phyloP scores from a whole-genome alignment of 2,797 vertebrate genomes.

The Karalla daura region DNA sequence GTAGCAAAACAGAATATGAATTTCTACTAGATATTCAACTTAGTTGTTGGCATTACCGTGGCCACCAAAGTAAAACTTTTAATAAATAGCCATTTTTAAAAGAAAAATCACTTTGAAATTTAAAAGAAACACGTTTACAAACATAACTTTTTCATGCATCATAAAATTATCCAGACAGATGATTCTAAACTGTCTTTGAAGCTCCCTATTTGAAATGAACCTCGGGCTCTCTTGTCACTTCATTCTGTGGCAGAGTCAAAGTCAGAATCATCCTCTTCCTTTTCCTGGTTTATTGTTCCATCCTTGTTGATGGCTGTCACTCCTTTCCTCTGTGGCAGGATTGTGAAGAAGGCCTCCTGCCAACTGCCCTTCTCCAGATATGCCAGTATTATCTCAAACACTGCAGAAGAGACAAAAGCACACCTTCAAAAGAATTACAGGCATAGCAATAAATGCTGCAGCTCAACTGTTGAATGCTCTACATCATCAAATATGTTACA shows the following conservation, averaged over 20 bases:
- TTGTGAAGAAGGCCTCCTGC: constrained; percentile 95
- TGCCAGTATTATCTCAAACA: constrained; percentile 96
- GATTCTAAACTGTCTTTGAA: background rate
- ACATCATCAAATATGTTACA: too few species aligned
- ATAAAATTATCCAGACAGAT: background rate
- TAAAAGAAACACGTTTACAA: background rate
- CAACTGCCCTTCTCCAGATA: constrained; percentile 93
- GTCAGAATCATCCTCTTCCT: constrained; percentile 59
- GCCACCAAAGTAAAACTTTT: constrained; percentile 29
- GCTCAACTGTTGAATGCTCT: too few species aligned
- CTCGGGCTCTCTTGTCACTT: background rate
- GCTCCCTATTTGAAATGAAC: background rate
- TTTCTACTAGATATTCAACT: constrained; percentile 2
- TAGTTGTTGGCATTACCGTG: background rate
- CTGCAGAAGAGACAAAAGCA: constrained; percentile 76
- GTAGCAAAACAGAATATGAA: background rate
- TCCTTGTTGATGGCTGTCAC: constrained; percentile 85
- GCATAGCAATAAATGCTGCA: background rate
- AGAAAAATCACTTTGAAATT: constrained; percentile 14
- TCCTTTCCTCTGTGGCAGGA: constrained; percentile 95
- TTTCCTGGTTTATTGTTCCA: constrained; percentile 31
- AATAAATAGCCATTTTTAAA: constrained; percentile 51
- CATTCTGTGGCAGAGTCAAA: constrained; percentile 63
- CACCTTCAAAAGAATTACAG: background rate
- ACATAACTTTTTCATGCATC: background rate